phyloP scores from a whole-genome alignment of 2,888 invertebrate species.

The Leptopterna dolabrata region DNA sequence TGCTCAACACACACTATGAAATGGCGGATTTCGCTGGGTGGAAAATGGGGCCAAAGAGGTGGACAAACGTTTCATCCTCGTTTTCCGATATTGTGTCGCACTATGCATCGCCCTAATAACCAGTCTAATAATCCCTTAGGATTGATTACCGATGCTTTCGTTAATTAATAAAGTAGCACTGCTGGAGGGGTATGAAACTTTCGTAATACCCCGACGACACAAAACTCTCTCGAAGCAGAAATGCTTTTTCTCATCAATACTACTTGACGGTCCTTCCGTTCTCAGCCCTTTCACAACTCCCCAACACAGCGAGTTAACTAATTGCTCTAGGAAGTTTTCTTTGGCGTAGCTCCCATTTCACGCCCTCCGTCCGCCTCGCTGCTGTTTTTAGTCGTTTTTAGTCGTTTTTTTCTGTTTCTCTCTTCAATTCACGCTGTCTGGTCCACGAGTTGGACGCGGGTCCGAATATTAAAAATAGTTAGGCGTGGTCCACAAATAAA shows the following conservation, averaged over 20 bases:
- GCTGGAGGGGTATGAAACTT: background rate
- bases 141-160: too few relatives aligned
- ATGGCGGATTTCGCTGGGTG: too few relatives aligned
- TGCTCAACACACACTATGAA: too few relatives aligned
- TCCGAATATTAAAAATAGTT: conserved; percentile 42
- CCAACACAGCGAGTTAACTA: conserved; percentile 2
- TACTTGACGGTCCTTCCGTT: conserved; percentile 3
- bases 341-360: conserved; percentile 25
- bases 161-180: too few relatives aligned
- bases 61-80: too few relatives aligned
- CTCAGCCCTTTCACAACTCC: background rate
- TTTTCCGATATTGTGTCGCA: too few relatives aligned
- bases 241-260: conserved; percentile 3
- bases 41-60: too few relatives aligned
- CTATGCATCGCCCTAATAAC: too few relatives aligned
- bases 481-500: background rate
- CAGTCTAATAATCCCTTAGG: too few relatives aligned
- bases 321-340: conserved; percentile 45
- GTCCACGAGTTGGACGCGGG: conserved; percentile 1
- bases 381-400: background rate
- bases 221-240: background rate
- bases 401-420: background rate
- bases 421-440: conserved; percentile 35
- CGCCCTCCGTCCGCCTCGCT: background rate
- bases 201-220: background rate